Percentiles rank a stretch among this genome's conserved stretches.
phyloP scores from a whole-genome alignment of 1,140 invertebrate genomes.

The Ptiloglossa arizonensis region DNA sequence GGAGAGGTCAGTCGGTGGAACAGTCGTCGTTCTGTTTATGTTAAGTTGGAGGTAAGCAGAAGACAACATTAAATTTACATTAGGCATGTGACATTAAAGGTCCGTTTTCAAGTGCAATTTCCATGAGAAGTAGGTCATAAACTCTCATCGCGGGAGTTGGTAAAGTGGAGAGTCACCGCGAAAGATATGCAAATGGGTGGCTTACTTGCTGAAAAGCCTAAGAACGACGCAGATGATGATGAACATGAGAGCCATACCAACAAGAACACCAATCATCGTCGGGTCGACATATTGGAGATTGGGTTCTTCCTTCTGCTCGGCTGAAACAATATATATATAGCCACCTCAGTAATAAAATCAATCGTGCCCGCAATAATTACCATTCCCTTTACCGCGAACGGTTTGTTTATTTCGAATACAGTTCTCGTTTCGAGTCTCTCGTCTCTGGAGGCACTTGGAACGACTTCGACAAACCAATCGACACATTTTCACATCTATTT shows the following conservation, averaged over 20 bases:
- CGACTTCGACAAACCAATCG: no score
- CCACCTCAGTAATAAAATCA: background rate
- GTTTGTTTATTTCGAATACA: no score
- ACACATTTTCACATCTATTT: no score
- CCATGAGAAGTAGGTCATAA: constrained; percentile 20
- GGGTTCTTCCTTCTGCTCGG: constrained; percentile 79
- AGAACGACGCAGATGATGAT: constrained; percentile 96
- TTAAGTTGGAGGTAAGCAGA: no score
- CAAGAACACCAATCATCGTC: constrained; percentile 94
- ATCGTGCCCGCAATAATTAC: background rate
- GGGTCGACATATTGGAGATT: constrained; percentile 88
- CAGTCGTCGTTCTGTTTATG: no score
- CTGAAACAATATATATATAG: constrained; percentile 68
- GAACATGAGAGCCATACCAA: constrained; percentile 96
- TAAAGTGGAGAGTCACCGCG: background rate
- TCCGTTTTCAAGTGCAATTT: background rate
- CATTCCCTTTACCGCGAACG: background rate
- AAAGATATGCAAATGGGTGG: constrained; percentile 58
- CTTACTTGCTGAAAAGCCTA: constrained; percentile 95
- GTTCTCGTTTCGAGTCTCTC: no score
- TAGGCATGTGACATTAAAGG: background rate
- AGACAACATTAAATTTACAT: constrained; percentile 12
- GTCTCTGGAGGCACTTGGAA: no score
- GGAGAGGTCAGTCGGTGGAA: no score
- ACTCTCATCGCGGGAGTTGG: constrained; percentile 13